Evolutionary conservation across 2,888 invertebrate genomes (phyloP), one percentile per base, ranked within the genome.

Genomic region (Spatulosminthurus flaviceps): DNA sequence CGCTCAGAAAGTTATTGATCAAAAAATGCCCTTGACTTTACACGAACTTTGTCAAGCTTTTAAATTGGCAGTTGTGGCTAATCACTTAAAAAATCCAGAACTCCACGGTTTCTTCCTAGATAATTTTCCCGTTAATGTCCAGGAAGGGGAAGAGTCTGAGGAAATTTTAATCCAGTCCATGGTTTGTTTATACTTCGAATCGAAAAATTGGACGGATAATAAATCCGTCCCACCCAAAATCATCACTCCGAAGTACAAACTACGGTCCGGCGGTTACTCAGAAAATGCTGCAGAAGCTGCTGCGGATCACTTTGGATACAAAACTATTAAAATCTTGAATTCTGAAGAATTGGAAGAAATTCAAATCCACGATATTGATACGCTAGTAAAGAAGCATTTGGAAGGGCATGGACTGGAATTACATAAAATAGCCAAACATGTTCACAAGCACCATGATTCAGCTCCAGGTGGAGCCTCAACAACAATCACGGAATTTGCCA

Each of bases 301-400:
- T 7, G 77, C 77, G 0, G 77, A 77, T 34, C 61, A 43, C 61
- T 77, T 77, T 61, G 77, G 77, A 22, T 77, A 70, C 34, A 77
- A 77, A 34, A 77, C 71, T 7, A 77, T 77, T 22, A 77, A 77
- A 71, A 34, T 77, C 0, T 19, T 77, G 1, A 77, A 77, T 70
- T 41, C 77, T 9, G 77, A 77, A 21, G 77, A 77, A 9, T 22
- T 77, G 22, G 28, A 71, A 9, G 77, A 77, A 22, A 60, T 71
- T 22, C 77, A 77, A 60, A 77, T 77, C 29, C 24, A 60, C 1
- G 77, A 77, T 71, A 77, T 77, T 41, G 28, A 21, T 5, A n/a
- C 43, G 5, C 71, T 77, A 0, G 77, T 77, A 2, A 22, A 60
- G 16, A 51, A 70, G 21, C 77, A 77, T 77, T 60, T 77, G 41